These are phyloP conservation scores for Carabus problematicus DNA, from an alignment of 2,888 invertebrate species.

Conservation along the genomic window DNA sequence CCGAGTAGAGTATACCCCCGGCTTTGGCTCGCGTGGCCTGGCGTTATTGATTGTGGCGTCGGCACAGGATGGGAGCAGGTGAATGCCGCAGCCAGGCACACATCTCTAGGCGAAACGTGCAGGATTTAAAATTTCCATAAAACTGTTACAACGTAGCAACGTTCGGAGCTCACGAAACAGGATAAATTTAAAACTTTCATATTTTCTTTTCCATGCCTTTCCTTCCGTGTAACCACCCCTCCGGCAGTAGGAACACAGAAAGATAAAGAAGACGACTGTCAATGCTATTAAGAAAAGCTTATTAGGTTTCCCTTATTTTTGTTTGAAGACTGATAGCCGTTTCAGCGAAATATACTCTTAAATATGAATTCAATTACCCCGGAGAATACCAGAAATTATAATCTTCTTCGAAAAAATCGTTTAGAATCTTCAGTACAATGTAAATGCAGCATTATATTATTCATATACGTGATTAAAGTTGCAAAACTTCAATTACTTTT, in stretches of 20 bases:
- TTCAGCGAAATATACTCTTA: too few species aligned
- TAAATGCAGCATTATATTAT: too few species aligned
- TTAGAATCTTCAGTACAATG: too few species aligned
- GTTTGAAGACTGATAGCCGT: neutral
- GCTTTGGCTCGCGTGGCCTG: slow-evolving; percentile 3
- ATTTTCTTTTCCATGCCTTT: slow-evolving; percentile 21
- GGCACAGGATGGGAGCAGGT: slow-evolving; percentile 19
- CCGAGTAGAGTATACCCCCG: slow-evolving; percentile 12
- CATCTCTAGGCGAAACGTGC: slow-evolving; percentile 23
- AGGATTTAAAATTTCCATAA: slow-evolving; percentile 19
- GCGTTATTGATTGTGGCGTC: slow-evolving; percentile 25
- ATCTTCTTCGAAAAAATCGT: too few species aligned
- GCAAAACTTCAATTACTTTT: too few species aligned
- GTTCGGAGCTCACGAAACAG: slow-evolving; percentile 30
- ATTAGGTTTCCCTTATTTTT: slow-evolving; percentile 5
- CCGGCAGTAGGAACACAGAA: neutral
- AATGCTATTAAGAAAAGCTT: slow-evolving; percentile 11
- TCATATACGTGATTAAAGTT: too few species aligned
- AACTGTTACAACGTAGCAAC: slow-evolving; percentile 8
- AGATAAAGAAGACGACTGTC: slow-evolving; percentile 3
- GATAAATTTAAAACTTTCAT: slow-evolving; percentile 40
- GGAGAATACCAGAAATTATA: too few species aligned
- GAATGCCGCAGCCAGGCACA: slow-evolving; percentile 21
- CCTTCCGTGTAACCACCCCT: neutral
- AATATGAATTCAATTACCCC: too few species aligned